Base-by-base conservation (phyloP, 2,888 invertebrate genomes). In the Geotrupes spiniger region DNA sequence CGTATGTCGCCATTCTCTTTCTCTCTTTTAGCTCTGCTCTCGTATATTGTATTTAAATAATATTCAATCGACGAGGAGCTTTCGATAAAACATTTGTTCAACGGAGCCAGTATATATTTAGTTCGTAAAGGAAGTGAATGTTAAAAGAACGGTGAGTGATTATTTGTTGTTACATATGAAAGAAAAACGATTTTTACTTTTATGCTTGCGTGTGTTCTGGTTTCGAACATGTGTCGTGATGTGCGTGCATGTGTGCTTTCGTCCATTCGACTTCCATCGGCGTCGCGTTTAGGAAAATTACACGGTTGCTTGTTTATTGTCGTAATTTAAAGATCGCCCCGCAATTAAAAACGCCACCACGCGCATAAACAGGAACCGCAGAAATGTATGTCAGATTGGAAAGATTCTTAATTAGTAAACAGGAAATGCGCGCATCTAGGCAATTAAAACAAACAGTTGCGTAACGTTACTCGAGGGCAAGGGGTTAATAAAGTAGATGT, bases 401-500 rank as follows among this genome's bases (percentile, higher is more conserved):
- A 17, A 21, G 21, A 11, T 21, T 21, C 21, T 21, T 14, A 48
- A 40, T 45, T 41, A 36, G 39, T 52, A 45, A 54, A 54, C 54
- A 52, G 54, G 54, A 54, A 44, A 44, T 45, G 43, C 44, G 51
- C 43, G 29, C 27, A 38, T 38, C 29, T 37, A 6, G 28, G 42
- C 47, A 49, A 51, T 54, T 54, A 52, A 52, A 52, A 29, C 21
- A 21, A 21, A 21, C 21, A 21, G 6, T 21, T 21, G 21, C 21
- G 4, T 21, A 21, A 21, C 38, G 38, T 46, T 51, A 41, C 21
- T 21, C 49, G 46, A 37, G 46, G 49, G 52, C 33, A 43, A 54
- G 52, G 50, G 52, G 54, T 52, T 55, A 49, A 46, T 43, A 41
- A 45, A 37, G 44, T 25, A 45, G 25, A 38, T 27, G 28, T 15